Conservation (phyloP, 2,888 invertebrate genomes). For the Arctia plantaginis region DNA sequence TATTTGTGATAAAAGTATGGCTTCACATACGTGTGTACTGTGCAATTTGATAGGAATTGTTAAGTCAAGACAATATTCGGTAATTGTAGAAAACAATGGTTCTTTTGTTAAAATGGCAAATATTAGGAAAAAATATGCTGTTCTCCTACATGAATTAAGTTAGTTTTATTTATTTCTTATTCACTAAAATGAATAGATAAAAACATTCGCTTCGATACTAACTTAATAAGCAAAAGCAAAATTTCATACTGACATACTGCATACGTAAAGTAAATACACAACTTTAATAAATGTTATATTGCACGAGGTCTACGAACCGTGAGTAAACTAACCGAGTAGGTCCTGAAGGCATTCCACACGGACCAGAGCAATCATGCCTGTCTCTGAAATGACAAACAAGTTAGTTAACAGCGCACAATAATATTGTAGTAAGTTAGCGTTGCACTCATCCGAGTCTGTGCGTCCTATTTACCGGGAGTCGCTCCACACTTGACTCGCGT, state of each 20-base stretch:
- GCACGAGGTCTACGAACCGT: constrained; percentile 32
- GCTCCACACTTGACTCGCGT: constrained; percentile 73
- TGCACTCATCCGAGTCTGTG: constrained; percentile 56
- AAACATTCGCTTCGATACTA: background rate
- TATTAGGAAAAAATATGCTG: background rate
- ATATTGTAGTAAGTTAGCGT: constrained; percentile 66
- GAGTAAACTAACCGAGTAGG: constrained; percentile 47
- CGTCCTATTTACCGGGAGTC: constrained; percentile 67
- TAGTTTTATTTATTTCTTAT: background rate
- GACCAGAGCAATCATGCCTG: constrained; percentile 52
- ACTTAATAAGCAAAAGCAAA: constrained; percentile 13
- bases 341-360: constrained; percentile 53
- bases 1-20: too few relatives aligned
- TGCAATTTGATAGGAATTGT: background rate
- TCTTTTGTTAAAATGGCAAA: background rate
- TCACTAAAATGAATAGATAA: background rate
- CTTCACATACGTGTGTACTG: too few relatives aligned
- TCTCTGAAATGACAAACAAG: constrained; percentile 66
- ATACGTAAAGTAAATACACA: constrained; percentile 37
- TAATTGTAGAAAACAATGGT: background rate
- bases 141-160: background rate
- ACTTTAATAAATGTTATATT: constrained; percentile 46
- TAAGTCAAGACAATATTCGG: background rate
- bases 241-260: constrained; percentile 15
- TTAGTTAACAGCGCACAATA: constrained; percentile 66